phyloP scores from a whole-genome alignment of 1,140 invertebrate species.

The Lasioglossum baleicum region DNA sequence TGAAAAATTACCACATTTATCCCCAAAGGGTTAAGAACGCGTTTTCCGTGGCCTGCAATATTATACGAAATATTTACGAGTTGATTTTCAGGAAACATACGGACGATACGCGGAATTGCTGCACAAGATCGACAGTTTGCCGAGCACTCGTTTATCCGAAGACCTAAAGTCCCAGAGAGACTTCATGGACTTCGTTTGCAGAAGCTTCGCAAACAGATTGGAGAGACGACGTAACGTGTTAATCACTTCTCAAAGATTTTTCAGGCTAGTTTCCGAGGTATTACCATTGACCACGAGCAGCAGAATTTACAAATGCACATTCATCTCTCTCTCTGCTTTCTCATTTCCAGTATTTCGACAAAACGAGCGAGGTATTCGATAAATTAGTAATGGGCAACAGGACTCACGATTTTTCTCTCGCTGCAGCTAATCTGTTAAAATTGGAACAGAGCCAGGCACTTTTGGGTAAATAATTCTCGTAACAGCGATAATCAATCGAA shows the following conservation, averaged over 20 bases:
- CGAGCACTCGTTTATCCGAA: conserved; percentile 79
- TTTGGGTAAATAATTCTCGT: conserved; percentile 70
- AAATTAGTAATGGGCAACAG: conserved; percentile 83
- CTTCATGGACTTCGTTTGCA: conserved; percentile 90
- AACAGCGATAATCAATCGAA: too few species aligned
- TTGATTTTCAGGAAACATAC: conserved; percentile 85
- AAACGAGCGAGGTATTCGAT: conserved; percentile 85
- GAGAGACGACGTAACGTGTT: conserved; percentile 88
- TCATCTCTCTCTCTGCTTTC: too few species aligned
- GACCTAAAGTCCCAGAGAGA: conserved; percentile 85
- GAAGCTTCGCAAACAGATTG: conserved; percentile 88
- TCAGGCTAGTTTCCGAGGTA: conserved; percentile 87
- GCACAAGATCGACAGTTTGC: conserved; percentile 84
- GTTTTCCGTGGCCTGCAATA: too few species aligned
- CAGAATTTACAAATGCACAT: too few species aligned
- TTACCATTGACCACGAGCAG: too few species aligned
- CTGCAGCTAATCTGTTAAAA: conserved; percentile 80
- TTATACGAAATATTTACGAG: too few species aligned
- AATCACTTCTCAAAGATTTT: conserved; percentile 88
- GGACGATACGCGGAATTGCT: conserved; percentile 88
- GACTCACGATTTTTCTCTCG: conserved; percentile 80
- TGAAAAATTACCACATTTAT: too few species aligned
- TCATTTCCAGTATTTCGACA: conserved; percentile 81
- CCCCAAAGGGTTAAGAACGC: too few species aligned
- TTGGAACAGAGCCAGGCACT: conserved; percentile 80